Evolutionary conservation across 2,797 vertebrate species (phyloP), one percentile per base, ranked within the genome.

Genomic region (Fistularia tabacaria): DNA sequence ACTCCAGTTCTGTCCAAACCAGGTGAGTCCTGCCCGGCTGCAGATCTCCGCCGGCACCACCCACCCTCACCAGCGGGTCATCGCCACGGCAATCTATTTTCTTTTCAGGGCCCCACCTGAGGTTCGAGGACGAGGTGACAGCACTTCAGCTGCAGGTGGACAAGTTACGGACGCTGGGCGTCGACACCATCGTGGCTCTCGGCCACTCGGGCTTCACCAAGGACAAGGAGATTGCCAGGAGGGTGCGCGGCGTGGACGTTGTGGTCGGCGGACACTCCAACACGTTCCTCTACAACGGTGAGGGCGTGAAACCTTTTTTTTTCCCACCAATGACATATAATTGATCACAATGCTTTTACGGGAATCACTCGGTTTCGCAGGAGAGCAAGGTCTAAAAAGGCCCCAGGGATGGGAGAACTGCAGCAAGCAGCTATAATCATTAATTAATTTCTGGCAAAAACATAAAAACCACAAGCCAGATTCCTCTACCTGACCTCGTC

Each of bases 201-300:
- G 95, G 95, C 38, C 95, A 97, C 74, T 94, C 95, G 5, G 95
- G 95, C 14, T 96, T 98, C 64, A 60, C 81, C 0, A 80, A 88
- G 52, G 95, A 97, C 73, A 82, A 89, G 81, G 84, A 79, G 12
- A 96, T 98, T 1, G 94, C 95, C 46, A 91, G 85, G 54, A 92
- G 80, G 40, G 94, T 98, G 47, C 90, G 61, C 68, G 94, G 93
- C 0, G 84, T 97, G 8, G 94, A 97, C 8, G 71, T 97, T 7
- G 94, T 98, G 36, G 85, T 96, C 3, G 95, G 94, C 77, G 94
- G 94, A 81, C 95, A 97, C 73, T 88, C 92, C 58, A 97, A 97
- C 82, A 97, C 95, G 0, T 98, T 97, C 84, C 93, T 97, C 46
- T 96, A 93, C 50, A 93, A 91, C 80, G 95, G 94, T 97, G 89